phyloP scores from a whole-genome alignment of 2,113 vertebrate genomes.

The Bos javanicus region DNA sequence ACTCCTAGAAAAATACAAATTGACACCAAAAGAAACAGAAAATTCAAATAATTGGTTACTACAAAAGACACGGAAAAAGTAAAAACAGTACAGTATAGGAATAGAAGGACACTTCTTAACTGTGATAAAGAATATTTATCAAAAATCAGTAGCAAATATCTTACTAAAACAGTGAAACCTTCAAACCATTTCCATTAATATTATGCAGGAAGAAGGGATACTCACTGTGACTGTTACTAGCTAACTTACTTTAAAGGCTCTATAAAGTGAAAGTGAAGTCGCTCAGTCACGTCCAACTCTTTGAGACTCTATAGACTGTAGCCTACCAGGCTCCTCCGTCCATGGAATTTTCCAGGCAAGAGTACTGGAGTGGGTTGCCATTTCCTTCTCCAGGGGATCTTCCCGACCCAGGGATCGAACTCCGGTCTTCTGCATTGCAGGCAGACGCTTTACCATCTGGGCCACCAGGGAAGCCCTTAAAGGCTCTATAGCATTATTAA shows the following conservation, averaged over 20 bases:
- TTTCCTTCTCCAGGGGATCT: not conserved
- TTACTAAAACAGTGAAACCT: not conserved
- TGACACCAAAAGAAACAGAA: not conserved
- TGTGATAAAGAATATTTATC: not conserved
- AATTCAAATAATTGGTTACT: not conserved
- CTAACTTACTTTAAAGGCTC: not conserved
- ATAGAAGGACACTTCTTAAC: not conserved
- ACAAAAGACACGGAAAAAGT: not conserved
- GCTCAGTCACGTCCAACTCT: not conserved
- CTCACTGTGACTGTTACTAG: not conserved
- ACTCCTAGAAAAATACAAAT: not conserved
- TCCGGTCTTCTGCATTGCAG: not conserved
- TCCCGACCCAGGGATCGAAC: not conserved
- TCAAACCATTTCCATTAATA: not conserved
- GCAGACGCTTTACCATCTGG: not conserved
- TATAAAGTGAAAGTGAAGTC: not conserved
- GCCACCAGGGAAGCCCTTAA: not conserved
- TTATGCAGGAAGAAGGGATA: not conserved
- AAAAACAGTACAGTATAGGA: not conserved
- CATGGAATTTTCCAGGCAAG: not conserved
- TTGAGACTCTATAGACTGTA: not conserved
- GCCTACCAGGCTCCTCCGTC: not conserved
- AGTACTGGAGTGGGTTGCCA: not conserved
- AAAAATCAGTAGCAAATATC: not conserved
- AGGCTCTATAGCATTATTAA: not conserved